Base-by-base conservation (phyloP, 2,888 invertebrate genomes). In the Lepidocyrtoides sp. region DNA sequence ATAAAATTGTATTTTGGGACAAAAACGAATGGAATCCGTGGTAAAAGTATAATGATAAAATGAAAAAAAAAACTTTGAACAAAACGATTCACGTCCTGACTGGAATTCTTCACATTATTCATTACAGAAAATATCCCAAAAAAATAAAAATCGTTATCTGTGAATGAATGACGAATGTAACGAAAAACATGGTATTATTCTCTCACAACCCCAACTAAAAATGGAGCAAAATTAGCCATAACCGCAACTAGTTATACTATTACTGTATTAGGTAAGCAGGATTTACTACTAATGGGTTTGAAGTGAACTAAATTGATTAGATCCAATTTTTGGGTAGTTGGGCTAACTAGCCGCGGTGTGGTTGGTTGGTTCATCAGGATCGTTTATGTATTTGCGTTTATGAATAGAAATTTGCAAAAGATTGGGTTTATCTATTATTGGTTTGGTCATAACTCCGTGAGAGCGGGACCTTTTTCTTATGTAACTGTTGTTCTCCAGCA, bases 1-100 rank as follows among this genome's bases (percentile, higher is more conserved):
- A 66, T 36, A 83, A 83, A 83, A 83, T 83, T 63, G 83, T 57
- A 81, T 81, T 81, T 57, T 81, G 77, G 77, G 77, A 77, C 77
- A 77, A 77, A 75, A 77, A 51, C 26, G 32, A 48, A 77, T 29
- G 77, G 77, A 77, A 77, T 77, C 32, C 32, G 77, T 41, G 69
- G 26, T 51, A 77, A 48, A 77, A 77, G 77, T 26, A 51, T n/a
- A n/a, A 51, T 51, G 23, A 77, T 51, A 29, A 48, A 41, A 77
- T 51, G 29, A 26, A 4, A 14, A 77, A 23, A 75, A 79, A 81
- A 36, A 17, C 10, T 2, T 32, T 8, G 32, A 81, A 81, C 32
- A 54, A 57, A 77, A 81, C 12, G 57, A 81, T 54, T 32, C 81
- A 57, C 60, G 17, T 54, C 57, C 57, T 57, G 44, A 51, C 51